Evolutionary conservation across 2,797 vertebrate genomes (phyloP).

Genomic region (Scomberomorus guttatus): DNA sequence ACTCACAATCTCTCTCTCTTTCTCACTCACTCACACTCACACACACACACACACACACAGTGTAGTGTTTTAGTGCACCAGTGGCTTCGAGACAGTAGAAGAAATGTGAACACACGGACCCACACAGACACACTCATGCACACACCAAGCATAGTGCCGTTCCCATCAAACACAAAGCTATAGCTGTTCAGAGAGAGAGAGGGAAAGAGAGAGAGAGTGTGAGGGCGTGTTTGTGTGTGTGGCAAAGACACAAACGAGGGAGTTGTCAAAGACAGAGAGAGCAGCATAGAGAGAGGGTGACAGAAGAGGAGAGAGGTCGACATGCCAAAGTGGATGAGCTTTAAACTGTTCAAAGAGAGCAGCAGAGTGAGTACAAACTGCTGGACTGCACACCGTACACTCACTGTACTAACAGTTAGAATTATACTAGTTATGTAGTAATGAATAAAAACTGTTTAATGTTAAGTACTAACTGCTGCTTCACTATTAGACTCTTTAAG

Average conservation of each 20-base stretch:
- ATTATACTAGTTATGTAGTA: neutral
- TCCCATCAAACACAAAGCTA: conserved; percentile 64
- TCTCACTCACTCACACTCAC: neutral
- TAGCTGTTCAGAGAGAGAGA: conserved; percentile 56
- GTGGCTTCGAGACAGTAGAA: conserved; percentile 52
- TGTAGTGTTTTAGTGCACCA: conserved; percentile 25
- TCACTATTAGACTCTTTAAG: neutral
- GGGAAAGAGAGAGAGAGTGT: conserved; percentile 5
- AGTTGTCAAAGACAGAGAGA: conserved; percentile 65
- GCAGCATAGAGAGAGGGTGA: conserved; percentile 32
- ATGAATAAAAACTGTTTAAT: neutral
- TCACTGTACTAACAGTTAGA: neutral
- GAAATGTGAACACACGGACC: conserved; percentile 44
- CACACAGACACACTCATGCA: conserved; percentile 29
- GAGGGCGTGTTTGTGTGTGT: conserved; percentile 50
- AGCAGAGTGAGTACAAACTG: conserved; percentile 83
- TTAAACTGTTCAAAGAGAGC: conserved; percentile 87
- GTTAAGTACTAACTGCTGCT: neutral
- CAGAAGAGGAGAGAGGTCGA: conserved; percentile 58
- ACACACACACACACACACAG: conserved; percentile 17
- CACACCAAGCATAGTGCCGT: conserved; percentile 20
- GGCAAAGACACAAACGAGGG: conserved; percentile 55
- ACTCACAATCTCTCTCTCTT: neutral
- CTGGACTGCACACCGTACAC: neutral
- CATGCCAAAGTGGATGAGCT: conserved; percentile 91